Conservation (phyloP, 2,888 invertebrate species). For the Hirtodrosophila alboralis region DNA sequence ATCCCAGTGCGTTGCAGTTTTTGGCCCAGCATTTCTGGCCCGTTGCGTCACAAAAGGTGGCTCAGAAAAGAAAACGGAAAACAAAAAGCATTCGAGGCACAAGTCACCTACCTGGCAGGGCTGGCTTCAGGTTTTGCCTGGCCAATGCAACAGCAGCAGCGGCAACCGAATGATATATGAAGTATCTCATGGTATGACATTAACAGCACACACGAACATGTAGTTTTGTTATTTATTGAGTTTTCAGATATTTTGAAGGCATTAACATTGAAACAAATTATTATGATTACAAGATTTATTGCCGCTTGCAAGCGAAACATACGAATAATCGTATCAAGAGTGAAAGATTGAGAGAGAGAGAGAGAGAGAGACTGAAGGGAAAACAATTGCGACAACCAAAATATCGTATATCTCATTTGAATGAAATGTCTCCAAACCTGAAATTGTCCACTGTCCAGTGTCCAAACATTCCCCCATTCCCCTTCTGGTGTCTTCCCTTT, state of each 20-base stretch:
- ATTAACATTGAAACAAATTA: constrained; percentile 83
- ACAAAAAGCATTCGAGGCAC: constrained; percentile 41
- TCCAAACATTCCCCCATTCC: too few relatives aligned
- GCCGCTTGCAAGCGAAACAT: constrained; percentile 68
- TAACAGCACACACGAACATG: constrained; percentile 83
- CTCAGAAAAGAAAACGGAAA: constrained; percentile 26
- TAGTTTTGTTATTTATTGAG: constrained; percentile 83
- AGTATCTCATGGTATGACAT: constrained; percentile 83
- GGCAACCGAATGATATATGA: constrained; percentile 81
- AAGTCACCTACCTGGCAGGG: constrained; percentile 71
- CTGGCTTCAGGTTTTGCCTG: constrained; percentile 51
- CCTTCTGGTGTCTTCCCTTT: background rate
- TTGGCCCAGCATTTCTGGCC: constrained; percentile 35
- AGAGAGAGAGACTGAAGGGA: background rate
- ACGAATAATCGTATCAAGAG: constrained; percentile 66
- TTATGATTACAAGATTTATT: constrained; percentile 83
- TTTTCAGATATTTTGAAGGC: constrained; percentile 83
- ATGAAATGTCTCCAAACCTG: constrained; percentile 46
- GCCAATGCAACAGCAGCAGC: constrained; percentile 37
- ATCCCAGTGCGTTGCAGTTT: constrained; percentile 48
- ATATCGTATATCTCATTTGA: constrained; percentile 61
- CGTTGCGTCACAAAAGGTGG: constrained; percentile 72
- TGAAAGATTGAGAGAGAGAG: background rate
- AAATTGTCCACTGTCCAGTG: constrained; percentile 1
- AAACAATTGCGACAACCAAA: constrained; percentile 30